Base-by-base conservation (phyloP, 2,888 invertebrate genomes). In the Eurytoma californica region DNA sequence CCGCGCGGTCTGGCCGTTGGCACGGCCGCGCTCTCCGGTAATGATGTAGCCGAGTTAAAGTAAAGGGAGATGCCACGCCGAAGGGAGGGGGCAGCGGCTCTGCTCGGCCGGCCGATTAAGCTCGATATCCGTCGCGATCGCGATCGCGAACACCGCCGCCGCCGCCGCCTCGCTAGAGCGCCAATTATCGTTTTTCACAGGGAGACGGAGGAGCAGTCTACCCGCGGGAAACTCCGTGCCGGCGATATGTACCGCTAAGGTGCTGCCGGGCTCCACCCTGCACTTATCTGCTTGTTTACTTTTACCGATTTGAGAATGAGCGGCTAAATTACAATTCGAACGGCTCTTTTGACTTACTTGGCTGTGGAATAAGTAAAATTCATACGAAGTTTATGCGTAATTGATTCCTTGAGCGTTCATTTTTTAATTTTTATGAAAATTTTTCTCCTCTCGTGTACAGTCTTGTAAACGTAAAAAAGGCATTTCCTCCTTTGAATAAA, bases 81-180 rank as follows among this genome's bases (percentile, higher is more conserved):
- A 1, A 47, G 77, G 18, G 49, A 20, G 57, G 39, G 65, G 18
- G 57, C 39, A 49, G 67, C 14, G 58, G 49, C 9, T 24, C 14
- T 18, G 28, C 18, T 39, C 81, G 82, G 80, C 79, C 82, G 77
- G 82, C 83, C 84, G 85, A 86, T 85, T 84, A 84, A 84, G 83
- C 84, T 83, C 86, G 84, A 86, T 85, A 84, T 85, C 84, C 83
- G 82, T 82, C 82, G 82, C 84, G 84, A 86, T 86, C 85, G 84
- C 81, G 83, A 84, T 84, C 82, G 83, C 77, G 80, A 78, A 81
- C 79, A 82, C 83, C 3, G 14, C 53, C 16, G 5, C 53, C 16
- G 5, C 53, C n/a, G 79, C 79, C 78, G 65, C 82, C 72, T 7
- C 55, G 47, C 72, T 73, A 72, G 77, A 80, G 82, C 83, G 84